Evolutionary conservation across 2,797 vertebrate species (phyloP).

Genomic region (Ambastaia sidthimunki): DNA sequence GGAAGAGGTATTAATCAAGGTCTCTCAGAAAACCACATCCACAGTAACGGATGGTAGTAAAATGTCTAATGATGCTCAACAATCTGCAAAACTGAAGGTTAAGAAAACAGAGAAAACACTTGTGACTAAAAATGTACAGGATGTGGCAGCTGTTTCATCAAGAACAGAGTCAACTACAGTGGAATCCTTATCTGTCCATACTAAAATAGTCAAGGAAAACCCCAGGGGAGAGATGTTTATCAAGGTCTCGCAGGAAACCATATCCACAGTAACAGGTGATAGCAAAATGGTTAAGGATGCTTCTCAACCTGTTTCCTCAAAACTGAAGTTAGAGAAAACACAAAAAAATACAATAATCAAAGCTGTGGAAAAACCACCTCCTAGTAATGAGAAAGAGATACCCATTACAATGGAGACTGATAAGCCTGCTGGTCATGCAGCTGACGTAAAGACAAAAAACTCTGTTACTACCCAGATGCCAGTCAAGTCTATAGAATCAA

Average conservation of each 20-base stretch:
- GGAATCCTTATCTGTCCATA: no score
- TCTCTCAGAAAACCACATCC: constrained; percentile 33
- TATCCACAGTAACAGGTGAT: not conserved
- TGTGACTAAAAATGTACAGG: no score
- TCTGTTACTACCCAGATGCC: constrained; percentile 47
- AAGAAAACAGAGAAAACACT: constrained; percentile 13
- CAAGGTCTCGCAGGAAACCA: constrained; percentile 1
- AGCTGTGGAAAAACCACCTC: constrained; percentile 36
- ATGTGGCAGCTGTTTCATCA: no score
- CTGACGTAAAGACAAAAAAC: constrained; percentile 27
- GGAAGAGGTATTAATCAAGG: not conserved
- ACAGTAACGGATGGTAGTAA: constrained; percentile 44
- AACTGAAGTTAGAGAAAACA: constrained; percentile 21
- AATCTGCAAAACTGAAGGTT: constrained; percentile 15
- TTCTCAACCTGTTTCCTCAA: constrained; percentile 5
- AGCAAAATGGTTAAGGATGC: constrained; percentile 9
- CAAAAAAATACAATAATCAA: not conserved
- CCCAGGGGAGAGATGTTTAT: not conserved
- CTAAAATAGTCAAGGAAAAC: constrained; percentile 12
- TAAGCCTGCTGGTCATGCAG: constrained; percentile 22
- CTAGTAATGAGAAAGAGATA: constrained; percentile 39
- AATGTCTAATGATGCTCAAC: constrained; percentile 33
- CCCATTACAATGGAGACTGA: constrained; percentile 34
- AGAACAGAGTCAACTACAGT: no score
- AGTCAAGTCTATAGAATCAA: constrained; percentile 22